Conservation (phyloP, 1,140 invertebrate genomes). For the Ephestia elutella region DNA sequence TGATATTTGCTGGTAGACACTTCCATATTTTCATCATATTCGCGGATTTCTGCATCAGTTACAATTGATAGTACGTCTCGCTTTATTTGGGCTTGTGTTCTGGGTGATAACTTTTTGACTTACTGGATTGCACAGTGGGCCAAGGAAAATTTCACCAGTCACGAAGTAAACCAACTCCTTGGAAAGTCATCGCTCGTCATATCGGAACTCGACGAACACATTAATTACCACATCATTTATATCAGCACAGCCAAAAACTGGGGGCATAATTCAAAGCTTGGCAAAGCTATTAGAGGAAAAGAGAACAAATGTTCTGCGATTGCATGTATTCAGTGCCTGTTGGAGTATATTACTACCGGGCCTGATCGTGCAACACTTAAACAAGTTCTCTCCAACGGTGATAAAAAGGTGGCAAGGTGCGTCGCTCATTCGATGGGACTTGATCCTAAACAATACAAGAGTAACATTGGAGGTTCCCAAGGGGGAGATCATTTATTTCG, state of each 20-base stretch:
- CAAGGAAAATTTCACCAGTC: too few species aligned
- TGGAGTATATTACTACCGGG: conserved; percentile 33
- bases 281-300: too few species aligned
- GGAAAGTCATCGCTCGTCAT: conserved; percentile 20
- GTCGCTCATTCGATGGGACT: conserved; percentile 28
- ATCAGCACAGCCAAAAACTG: too few species aligned
- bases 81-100: too few species aligned
- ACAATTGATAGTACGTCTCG: too few species aligned
- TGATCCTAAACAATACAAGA: conserved; percentile 15
- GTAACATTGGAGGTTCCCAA: conserved; percentile 18
- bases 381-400: conserved; percentile 22
- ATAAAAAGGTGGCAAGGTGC: conserved; percentile 23
- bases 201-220: conserved; percentile 10
- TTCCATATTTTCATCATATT: too few species aligned
- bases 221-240: conserved; percentile 21
- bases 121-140: too few species aligned
- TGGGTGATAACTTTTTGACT: too few species aligned
- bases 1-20: too few species aligned
- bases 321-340: too few species aligned
- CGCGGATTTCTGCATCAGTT: too few species aligned
- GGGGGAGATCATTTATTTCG: conserved; percentile 21
- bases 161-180: conserved; percentile 14
- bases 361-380: conserved; percentile 27
- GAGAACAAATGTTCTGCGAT: conserved; percentile 11
- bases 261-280: too few species aligned